Evolutionary conservation across 2,888 invertebrate genomes (phyloP).

Genomic region (Lamproptera curius): DNA sequence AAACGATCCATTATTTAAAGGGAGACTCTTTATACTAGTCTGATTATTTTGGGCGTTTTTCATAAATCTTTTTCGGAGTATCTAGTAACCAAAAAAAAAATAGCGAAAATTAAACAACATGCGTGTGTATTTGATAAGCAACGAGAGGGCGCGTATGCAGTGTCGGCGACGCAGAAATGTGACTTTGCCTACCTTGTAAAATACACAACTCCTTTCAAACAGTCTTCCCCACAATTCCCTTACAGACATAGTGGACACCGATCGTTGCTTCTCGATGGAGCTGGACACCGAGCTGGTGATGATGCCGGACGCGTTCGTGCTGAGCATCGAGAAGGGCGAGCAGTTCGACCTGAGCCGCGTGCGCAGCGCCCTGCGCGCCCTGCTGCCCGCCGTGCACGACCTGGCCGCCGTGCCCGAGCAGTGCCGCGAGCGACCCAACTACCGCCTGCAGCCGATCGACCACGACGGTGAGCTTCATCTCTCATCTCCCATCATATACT

Average conservation of each 20-base stretch:
- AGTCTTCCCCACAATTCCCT: background rate
- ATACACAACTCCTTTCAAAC: background rate
- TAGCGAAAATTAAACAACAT: too few species aligned
- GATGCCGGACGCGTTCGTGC: conserved; percentile 77
- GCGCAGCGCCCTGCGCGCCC: conserved; percentile 84
- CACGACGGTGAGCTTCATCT: conserved; percentile 37
- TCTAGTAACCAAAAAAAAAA: too few species aligned
- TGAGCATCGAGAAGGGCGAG: conserved; percentile 85
- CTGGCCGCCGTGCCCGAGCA: conserved; percentile 31
- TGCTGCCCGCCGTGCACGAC: conserved; percentile 82
- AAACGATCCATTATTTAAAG: too few species aligned
- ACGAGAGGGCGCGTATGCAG: too few species aligned
- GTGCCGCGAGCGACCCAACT: conserved; percentile 73
- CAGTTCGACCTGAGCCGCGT: conserved; percentile 89
- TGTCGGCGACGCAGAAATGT: background rate
- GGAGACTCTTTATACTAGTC: too few species aligned
- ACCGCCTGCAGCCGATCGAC: conserved; percentile 82
- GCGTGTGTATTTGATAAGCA: too few species aligned
- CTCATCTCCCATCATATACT: too few species aligned
- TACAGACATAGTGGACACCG: conserved; percentile 87
- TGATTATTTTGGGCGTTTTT: too few species aligned
- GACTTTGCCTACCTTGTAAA: background rate
- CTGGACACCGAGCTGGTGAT: conserved; percentile 87
- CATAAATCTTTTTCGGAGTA: too few species aligned
- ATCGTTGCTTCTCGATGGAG: conserved; percentile 94